Conservation (phyloP, 2,113 vertebrate species). For the Cardinalis cardinalis region DNA sequence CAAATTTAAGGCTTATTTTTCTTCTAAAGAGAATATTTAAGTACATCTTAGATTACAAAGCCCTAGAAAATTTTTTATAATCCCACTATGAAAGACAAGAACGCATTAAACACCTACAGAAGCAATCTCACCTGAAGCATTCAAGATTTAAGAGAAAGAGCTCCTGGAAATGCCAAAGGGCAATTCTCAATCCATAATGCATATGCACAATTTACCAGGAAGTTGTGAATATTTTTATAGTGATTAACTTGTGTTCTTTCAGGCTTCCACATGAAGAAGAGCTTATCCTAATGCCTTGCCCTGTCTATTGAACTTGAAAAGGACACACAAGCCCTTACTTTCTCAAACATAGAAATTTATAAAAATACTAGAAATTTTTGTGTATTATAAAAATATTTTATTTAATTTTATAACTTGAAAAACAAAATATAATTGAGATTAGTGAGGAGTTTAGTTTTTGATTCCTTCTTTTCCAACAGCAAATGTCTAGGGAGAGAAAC, state of each 20-base stretch:
- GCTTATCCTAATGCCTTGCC: background rate
- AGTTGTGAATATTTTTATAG: background rate
- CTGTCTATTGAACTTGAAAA: background rate
- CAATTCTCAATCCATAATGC: background rate
- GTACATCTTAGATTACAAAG: background rate
- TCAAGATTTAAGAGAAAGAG: background rate
- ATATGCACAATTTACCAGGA: background rate
- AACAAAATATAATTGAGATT: background rate
- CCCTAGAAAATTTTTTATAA: background rate
- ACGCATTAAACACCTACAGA: background rate
- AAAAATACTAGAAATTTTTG: background rate
- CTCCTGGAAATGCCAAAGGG: background rate
- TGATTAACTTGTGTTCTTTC: background rate
- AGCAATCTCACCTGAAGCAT: background rate
- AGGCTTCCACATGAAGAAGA: background rate
- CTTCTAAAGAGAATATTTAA: background rate
- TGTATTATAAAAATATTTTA: background rate
- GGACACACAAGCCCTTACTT: background rate
- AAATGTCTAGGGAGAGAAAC: background rate
- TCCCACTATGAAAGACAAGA: background rate
- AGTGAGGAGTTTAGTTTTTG: accelerated
- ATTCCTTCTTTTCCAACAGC: background rate
- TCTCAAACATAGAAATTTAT: background rate
- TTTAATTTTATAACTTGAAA: background rate
- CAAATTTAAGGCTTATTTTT: background rate